These are phyloP conservation scores for Anastatus disparis DNA, from an alignment of 1,140 invertebrate species.

Conservation along the genomic window DNA sequence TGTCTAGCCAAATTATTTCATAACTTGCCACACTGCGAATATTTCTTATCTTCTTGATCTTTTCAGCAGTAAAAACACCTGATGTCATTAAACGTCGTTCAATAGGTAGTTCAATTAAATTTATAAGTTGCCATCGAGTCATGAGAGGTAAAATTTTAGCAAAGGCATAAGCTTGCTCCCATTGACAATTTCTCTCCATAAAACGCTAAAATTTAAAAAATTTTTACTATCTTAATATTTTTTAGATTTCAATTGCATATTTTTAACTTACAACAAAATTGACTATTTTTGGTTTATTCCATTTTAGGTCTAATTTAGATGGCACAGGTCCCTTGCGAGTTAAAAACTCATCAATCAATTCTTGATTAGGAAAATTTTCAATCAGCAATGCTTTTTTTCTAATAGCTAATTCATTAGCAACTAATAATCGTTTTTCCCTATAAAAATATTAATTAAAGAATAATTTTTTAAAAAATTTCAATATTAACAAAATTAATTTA, in stretches of 20 bases:
- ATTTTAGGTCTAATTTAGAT: conserved; percentile 66
- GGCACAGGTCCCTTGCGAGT: conserved; percentile 65
- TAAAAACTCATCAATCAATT: conserved; percentile 81
- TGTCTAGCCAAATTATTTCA: conserved; percentile 78
- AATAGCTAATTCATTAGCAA: conserved; percentile 77
- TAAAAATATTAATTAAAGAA: conserved; percentile 46
- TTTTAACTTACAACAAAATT: conserved; percentile 72
- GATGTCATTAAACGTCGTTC: conserved; percentile 42
- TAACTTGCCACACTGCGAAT: conserved; percentile 74
- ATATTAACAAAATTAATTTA: conserved; percentile 19
- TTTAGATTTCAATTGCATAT: neutral
- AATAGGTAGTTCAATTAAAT: conserved; percentile 55
- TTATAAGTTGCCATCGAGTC: conserved; percentile 76
- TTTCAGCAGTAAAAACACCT: conserved; percentile 61
- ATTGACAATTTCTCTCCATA: conserved; percentile 73
- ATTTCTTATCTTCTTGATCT: conserved; percentile 72
- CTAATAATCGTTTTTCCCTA: conserved; percentile 71
- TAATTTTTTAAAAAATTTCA: conserved; percentile 17
- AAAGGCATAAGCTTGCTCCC: conserved; percentile 81
- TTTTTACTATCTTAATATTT: no score
- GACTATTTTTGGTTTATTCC: conserved; percentile 75
- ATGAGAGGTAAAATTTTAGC: conserved; percentile 82
- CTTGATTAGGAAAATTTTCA: conserved; percentile 76
- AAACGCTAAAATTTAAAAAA: conserved; percentile 68
- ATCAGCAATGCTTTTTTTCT: conserved; percentile 75